These are phyloP conservation scores for Sebastes alutus DNA, from an alignment of 2,797 vertebrate genomes.

Conservation along the genomic window DNA sequence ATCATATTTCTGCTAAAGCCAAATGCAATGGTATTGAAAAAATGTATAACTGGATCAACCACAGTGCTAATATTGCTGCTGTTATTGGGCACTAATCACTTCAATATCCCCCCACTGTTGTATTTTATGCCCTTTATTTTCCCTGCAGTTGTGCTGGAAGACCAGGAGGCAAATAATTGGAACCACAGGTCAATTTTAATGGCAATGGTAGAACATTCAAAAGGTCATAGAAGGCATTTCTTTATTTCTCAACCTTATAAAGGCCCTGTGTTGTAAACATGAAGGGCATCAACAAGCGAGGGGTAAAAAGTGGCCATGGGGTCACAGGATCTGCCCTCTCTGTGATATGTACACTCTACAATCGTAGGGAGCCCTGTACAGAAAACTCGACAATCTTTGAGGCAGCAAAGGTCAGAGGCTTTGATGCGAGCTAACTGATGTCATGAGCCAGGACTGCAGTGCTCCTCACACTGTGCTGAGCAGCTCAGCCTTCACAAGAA, in stretches of 20 bases:
- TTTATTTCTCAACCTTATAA: conserved; percentile 50
- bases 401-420: conserved; percentile 70
- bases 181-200: conserved; percentile 42
- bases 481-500: conserved; percentile 55
- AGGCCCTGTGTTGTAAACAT: conserved; percentile 34
- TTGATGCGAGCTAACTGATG: conserved; percentile 71
- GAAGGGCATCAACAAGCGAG: conserved; percentile 16
- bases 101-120: not conserved
- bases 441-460: conserved; percentile 51
- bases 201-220: conserved; percentile 21
- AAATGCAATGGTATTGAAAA: not conserved
- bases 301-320: conserved; percentile 23
- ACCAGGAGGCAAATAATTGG: conserved; percentile 27
- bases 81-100: not conserved
- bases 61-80: not conserved
- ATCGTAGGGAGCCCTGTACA: conserved; percentile 22
- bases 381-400: conserved; percentile 43
- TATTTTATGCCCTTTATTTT: not conserved
- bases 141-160: not conserved
- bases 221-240: conserved; percentile 52
- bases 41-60: not conserved
- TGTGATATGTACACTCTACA: conserved; percentile 48
- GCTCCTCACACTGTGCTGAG: conserved; percentile 23
- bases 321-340: conserved; percentile 43
- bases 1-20: not conserved